Evolutionary conservation across 2,797 vertebrate species (phyloP).

Genomic region (Crypturellus tataupa): DNA sequence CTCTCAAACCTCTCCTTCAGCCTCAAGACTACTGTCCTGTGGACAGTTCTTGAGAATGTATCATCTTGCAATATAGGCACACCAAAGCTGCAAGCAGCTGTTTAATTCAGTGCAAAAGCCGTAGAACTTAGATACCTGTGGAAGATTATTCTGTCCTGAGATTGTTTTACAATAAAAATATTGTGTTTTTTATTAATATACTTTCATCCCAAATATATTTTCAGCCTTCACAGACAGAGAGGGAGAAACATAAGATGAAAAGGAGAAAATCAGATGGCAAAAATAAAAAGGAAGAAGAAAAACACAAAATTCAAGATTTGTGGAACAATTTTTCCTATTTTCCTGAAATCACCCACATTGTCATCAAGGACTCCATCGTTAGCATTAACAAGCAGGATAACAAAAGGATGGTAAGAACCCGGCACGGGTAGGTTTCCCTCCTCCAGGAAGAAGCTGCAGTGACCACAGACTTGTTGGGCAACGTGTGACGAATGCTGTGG

Average conservation of each 20-base stretch:
- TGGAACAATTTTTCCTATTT: conserved; percentile 94
- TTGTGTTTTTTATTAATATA: rapidly evolving
- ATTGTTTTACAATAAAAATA: background rate
- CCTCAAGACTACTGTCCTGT: background rate
- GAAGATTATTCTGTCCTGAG: background rate
- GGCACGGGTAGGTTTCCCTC: background rate
- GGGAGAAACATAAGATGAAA: conserved; percentile 89
- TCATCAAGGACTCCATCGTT: conserved; percentile 89
- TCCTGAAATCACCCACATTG: conserved; percentile 94
- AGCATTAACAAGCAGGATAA: conserved; percentile 95
- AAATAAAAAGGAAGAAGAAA: conserved; percentile 84
- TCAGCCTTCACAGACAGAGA: conserved; percentile 80
- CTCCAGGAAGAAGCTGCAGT: rapidly evolving
- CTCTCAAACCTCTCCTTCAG: background rate
- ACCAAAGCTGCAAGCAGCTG: background rate
- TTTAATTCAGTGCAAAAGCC: background rate
- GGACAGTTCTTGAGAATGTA: background rate
- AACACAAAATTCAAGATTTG: conserved; percentile 74
- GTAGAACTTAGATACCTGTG: background rate
- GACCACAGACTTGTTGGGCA: background rate
- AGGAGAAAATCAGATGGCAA: conserved; percentile 87
- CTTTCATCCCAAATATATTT: background rate
- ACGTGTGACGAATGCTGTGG: background rate
- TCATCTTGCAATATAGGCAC: background rate
- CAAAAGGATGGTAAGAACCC: conserved; percentile 90